Conservation (phyloP, 2,113 vertebrate species). For the Diadophis punctatus region DNA sequence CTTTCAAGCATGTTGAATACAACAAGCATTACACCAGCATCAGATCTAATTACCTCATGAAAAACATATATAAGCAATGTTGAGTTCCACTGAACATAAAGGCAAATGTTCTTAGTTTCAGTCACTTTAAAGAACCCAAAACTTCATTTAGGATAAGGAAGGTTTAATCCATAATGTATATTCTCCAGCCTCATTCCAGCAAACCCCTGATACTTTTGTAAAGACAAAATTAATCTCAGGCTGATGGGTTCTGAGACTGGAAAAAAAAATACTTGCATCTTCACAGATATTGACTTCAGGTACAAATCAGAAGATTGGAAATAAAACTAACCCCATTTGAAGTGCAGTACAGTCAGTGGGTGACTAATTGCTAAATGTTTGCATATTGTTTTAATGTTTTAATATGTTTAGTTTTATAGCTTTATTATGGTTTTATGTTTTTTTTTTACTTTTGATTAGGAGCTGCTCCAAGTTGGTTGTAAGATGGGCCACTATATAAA, state of each 20-base stretch:
- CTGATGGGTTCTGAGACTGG: background rate
- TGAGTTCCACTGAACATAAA: background rate
- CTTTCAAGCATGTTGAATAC: background rate
- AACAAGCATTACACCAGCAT: background rate
- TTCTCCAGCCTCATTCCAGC: background rate
- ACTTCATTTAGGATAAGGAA: background rate
- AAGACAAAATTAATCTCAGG: background rate
- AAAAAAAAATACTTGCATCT: background rate
- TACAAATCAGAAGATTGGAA: slow-evolving; percentile 4
- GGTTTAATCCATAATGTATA: no score
- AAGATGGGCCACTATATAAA: background rate
- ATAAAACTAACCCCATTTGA: background rate
- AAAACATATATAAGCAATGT: background rate
- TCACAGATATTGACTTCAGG: background rate
- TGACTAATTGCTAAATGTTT: background rate
- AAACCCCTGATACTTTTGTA: background rate
- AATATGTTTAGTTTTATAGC: background rate
- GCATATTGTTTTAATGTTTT: background rate
- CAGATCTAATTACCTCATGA: slow-evolving; percentile 11
- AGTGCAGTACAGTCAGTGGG: background rate
- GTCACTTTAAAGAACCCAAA: background rate
- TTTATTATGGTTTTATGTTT: background rate
- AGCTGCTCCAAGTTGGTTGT: background rate
- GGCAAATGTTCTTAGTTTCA: background rate
- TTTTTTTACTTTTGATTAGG: background rate